These are phyloP conservation scores for Scopus umbretta DNA, from an alignment of 2,113 vertebrate genomes.

Conservation along the genomic window DNA sequence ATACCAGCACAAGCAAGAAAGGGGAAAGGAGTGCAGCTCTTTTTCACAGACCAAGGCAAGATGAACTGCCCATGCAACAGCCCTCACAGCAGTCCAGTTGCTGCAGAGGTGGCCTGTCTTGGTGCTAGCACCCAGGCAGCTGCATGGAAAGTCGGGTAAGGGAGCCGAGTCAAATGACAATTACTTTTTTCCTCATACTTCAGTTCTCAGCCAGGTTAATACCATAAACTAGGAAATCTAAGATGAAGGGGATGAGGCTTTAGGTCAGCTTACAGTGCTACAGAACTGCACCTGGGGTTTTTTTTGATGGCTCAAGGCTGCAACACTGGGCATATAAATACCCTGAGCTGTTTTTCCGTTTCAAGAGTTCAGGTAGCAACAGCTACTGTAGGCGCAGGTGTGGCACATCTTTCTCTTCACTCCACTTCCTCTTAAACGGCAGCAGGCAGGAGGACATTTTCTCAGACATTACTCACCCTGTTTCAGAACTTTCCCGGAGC, in stretches of 20 bases:
- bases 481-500: slow-evolving; percentile 13
- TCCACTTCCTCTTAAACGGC: slow-evolving; percentile 22
- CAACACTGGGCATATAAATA: background rate
- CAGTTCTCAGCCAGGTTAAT: background rate
- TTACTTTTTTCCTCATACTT: background rate
- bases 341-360: background rate
- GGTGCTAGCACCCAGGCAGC: background rate
- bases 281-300: background rate
- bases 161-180: background rate
- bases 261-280: background rate
- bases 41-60: background rate
- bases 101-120: background rate
- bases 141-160: fast-evolving
- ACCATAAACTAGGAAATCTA: background rate
- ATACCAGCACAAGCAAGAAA: background rate
- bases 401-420: slow-evolving; percentile 33
- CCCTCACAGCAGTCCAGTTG: fast-evolving
- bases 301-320: background rate
- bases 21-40: fast-evolving
- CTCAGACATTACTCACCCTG: slow-evolving; percentile 19
- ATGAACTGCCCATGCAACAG: fast-evolving
- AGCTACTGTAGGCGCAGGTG: slow-evolving; percentile 6
- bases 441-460: background rate
- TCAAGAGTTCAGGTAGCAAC: background rate
- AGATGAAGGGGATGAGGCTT: background rate